These are phyloP conservation scores for Mesocricetus auratus DNA, from an alignment of 2,113 vertebrate genomes.

Conservation along the genomic window DNA sequence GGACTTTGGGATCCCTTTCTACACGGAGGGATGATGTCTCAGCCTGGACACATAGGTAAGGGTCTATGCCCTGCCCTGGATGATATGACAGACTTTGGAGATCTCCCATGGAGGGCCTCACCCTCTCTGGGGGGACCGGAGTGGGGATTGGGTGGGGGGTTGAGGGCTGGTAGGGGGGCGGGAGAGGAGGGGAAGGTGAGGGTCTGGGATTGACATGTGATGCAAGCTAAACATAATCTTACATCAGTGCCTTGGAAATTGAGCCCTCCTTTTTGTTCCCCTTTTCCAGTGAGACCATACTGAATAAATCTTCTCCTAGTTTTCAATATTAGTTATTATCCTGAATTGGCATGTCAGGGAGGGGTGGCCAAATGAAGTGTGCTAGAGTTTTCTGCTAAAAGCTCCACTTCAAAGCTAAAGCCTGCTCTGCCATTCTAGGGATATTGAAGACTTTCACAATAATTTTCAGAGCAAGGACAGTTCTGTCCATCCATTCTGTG, in stretches of 20 bases:
- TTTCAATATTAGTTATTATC: not conserved
- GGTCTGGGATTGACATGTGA: too few species aligned
- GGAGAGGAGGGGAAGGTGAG: too few species aligned
- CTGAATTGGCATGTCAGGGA: not conserved
- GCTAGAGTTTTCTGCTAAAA: not conserved
- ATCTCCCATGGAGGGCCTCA: too few species aligned
- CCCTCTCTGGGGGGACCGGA: too few species aligned
- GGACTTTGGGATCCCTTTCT: too few species aligned
- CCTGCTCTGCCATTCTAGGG: not conserved
- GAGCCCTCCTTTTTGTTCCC: not conserved
- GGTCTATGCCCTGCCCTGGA: too few species aligned
- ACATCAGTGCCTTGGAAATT: not conserved
- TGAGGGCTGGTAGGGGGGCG: too few species aligned
- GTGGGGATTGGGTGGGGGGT: too few species aligned
- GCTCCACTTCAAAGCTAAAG: not conserved
- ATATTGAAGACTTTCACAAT: conserved; percentile 30
- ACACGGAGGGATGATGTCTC: too few species aligned
- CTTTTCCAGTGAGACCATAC: not conserved
- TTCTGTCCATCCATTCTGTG: not conserved
- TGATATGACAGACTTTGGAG: too few species aligned
- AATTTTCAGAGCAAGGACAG: conserved; percentile 40
- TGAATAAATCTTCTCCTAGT: not conserved
- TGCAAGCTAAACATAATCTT: not conserved
- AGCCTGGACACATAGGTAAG: too few species aligned
- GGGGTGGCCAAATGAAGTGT: not conserved